phyloP scores from a whole-genome alignment of 2,113 vertebrate genomes.

The Pundamilia nyererei region DNA sequence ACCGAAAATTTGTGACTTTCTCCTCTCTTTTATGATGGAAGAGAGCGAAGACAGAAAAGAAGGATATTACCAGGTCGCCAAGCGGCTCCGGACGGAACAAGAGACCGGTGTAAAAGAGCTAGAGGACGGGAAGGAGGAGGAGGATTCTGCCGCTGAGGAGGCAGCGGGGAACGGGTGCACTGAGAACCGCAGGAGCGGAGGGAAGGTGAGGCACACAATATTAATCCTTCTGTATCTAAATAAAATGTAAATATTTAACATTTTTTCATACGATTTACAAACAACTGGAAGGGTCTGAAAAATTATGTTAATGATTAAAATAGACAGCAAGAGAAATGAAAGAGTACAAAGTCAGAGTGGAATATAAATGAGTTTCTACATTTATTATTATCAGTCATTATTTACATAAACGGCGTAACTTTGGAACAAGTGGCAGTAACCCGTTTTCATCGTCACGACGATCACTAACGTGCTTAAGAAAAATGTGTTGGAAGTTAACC shows the following conservation, averaged over 20 bases:
- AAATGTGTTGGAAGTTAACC: not conserved
- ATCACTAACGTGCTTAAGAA: not conserved
- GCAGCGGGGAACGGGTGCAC: not conserved
- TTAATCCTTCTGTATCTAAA: not conserved
- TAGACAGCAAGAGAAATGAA: not conserved
- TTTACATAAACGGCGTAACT: not conserved
- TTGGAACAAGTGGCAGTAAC: not conserved
- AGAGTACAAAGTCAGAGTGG: not conserved
- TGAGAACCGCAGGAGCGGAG: not conserved
- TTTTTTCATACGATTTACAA: not conserved
- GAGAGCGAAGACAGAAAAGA: not conserved
- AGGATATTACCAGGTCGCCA: slow-evolving; percentile 13
- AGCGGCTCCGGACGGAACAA: slow-evolving; percentile 18
- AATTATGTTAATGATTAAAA: not conserved
- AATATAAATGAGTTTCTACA: not conserved
- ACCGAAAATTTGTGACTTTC: not conserved
- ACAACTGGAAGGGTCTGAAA: not conserved
- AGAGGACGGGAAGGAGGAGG: slow-evolving; percentile 15
- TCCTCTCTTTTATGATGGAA: slow-evolving; percentile 14
- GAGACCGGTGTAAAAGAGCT: not conserved
- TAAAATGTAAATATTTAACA: not conserved
- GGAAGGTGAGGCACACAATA: not conserved
- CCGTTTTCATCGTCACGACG: not conserved
- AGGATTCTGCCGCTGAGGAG: not conserved
- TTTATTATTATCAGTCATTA: not conserved